Conservation (phyloP, 2,888 invertebrate genomes). For the Lasioglossum leucozonium region DNA sequence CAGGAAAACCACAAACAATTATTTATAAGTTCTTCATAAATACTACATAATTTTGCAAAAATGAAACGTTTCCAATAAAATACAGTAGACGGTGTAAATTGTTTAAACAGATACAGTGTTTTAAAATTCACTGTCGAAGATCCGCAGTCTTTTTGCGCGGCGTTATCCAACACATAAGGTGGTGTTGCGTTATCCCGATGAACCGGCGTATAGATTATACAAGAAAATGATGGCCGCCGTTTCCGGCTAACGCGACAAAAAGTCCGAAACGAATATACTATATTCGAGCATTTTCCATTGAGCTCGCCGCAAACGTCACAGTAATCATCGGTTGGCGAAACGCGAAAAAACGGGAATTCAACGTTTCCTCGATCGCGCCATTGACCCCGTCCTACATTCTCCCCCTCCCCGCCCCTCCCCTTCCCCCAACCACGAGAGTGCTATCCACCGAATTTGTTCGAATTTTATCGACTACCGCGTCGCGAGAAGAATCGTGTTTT, state of each 20-base stretch:
- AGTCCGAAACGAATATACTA: neutral
- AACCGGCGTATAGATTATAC: neutral
- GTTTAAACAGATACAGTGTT: too few species aligned
- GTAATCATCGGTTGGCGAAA: neutral
- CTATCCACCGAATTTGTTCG: neutral
- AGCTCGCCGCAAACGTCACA: neutral
- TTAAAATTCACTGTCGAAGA: too few species aligned
- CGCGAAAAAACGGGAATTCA: neutral
- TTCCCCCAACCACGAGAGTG: too few species aligned
- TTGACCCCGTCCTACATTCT: neutral
- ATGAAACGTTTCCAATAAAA: neutral
- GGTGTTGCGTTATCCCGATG: too few species aligned
- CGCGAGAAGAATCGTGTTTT: neutral
- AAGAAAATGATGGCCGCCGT: neutral
- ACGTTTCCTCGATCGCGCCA: neutral
- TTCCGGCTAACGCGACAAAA: neutral
- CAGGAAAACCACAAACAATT: too few species aligned
- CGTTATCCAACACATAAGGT: too few species aligned
- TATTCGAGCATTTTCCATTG: neutral
- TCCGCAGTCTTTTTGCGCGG: too few species aligned
- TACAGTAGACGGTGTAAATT: too few species aligned
- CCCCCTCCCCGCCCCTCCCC: too few species aligned
- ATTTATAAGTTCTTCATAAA: too few species aligned
- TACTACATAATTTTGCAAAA: too few species aligned
- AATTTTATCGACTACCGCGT: conserved; percentile 7